Evolutionary conservation across 2,113 vertebrate species (phyloP), one percentile per base, ranked within the genome.

Genomic region (Etia nguti): DNA sequence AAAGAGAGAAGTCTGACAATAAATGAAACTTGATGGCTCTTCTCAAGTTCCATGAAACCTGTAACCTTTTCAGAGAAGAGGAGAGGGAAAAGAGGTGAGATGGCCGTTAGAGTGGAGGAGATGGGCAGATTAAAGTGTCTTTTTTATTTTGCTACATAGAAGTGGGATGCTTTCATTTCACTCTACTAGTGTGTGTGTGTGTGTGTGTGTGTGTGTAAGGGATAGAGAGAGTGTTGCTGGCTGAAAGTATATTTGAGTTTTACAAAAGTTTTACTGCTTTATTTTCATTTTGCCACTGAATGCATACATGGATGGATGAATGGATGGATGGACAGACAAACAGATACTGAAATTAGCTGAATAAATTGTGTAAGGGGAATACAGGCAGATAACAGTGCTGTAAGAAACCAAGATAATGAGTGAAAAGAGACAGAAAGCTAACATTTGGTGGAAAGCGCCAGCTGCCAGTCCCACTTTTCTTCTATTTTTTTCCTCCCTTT

Each of bases 391-490:
- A 86, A 82, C 62, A 38, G 82, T 82, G n/a, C 73, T 15, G 70
- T 68, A 68, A 82, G 79, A 68, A 85, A 84, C 60, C 22, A 24
- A 59, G 85, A 93, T 55, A 50, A 79, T 86, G 77, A 85, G 57
- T 84, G 38, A 60, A 73, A 55, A 50, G 2, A 34, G 86, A 75
- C 31, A 87, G 86, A 89, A 82, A 77, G 90, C 80, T 81, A 88
- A 87, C 91, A 91, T 81, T 75, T 86, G 86, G 91, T 89, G 89
- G 93, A 90, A 86, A 92, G 83, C 52, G 81, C 41, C 81, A 91
- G 86, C 88, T 93, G 90, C 87, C 86, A 9, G 87, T 82, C 52
- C 60, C 79, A 81, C 88, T 85, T 87, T 86, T 85, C 87, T 65
- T 85, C 73, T 48, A 52, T 89, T 68, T 86, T 79, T 62, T 48